Evolutionary conservation across 2,113 vertebrate species (phyloP).

Genomic region (Corydoras maculifer): DNA sequence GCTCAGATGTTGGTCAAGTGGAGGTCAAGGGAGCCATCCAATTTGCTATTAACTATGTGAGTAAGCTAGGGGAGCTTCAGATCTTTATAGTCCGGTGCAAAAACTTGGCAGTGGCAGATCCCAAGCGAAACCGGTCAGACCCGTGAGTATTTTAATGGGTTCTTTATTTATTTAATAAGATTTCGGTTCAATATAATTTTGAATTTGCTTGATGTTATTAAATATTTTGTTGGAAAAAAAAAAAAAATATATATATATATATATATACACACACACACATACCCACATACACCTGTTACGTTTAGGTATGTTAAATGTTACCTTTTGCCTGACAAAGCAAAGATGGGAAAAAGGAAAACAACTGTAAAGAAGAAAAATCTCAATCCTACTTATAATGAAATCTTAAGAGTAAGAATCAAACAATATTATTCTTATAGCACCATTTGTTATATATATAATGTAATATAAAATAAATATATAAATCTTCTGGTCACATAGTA

Average conservation of each 20-base stretch:
- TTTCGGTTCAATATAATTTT: no score
- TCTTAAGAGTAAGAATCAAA: constrained; percentile 68
- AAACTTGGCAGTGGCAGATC: constrained; percentile 77
- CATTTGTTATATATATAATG: not conserved
- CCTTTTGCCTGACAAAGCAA: constrained; percentile 84
- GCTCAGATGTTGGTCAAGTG: constrained; percentile 73
- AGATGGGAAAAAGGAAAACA: constrained; percentile 88
- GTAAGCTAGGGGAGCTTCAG: constrained; percentile 81
- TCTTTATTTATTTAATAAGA: no score
- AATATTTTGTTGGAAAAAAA: no score
- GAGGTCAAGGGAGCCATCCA: constrained; percentile 83
- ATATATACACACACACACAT: no score
- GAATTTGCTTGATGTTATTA: no score
- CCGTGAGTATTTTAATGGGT: constrained; percentile 69
- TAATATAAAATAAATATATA: no score
- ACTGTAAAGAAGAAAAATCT: constrained; percentile 84
- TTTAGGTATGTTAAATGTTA: constrained; percentile 90
- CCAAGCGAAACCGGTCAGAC: constrained; percentile 82
- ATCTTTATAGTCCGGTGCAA: constrained; percentile 86
- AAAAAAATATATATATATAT: no score
- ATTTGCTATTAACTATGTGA: constrained; percentile 84
- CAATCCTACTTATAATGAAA: constrained; percentile 87
- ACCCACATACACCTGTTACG: not conserved
- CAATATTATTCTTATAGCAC: not conserved
- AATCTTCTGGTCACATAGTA: constrained; percentile 64